Evolutionary conservation across 2,888 invertebrate genomes (phyloP).

Genomic region (Cheilosia vulpina): DNA sequence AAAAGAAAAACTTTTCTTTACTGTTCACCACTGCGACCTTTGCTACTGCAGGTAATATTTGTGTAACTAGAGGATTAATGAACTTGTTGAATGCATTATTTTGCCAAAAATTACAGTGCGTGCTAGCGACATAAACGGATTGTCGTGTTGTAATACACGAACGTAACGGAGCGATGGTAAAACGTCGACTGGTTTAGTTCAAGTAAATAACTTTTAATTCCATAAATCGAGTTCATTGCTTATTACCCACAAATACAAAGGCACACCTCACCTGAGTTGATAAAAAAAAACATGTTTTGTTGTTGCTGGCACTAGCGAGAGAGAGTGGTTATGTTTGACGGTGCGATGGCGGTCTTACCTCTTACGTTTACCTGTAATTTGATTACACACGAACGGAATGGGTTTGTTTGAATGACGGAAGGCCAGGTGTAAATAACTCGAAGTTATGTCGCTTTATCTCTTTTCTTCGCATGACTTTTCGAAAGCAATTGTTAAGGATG

Average conservation of each 20-base stretch:
- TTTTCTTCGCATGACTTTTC: constrained; percentile 55
- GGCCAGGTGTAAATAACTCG: constrained; percentile 64
- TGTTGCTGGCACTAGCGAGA: constrained; percentile 34
- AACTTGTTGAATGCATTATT: constrained; percentile 34
- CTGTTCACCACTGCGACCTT: constrained; percentile 30
- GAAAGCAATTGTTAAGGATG: constrained; percentile 41
- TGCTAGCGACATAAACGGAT: constrained; percentile 48
- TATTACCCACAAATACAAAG: constrained; percentile 63
- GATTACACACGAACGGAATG: constrained; percentile 28
- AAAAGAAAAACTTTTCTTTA: constrained; percentile 13
- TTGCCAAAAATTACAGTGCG: constrained; percentile 10
- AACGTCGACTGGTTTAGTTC: constrained; percentile 71
- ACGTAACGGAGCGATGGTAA: constrained; percentile 72
- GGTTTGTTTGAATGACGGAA: constrained; percentile 57
- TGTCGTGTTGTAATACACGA: constrained; percentile 43
- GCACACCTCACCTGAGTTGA: constrained; percentile 66
- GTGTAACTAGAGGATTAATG: constrained; percentile 19
- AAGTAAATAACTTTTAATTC: constrained; percentile 70
- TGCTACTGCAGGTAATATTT: constrained; percentile 26
- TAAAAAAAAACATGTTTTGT: constrained; percentile 14
- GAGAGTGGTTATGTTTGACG: constrained; percentile 30
- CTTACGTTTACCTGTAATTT: constrained; percentile 63
- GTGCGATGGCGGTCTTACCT: constrained; percentile 42
- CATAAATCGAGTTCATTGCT: constrained; percentile 67
- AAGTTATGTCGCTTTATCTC: constrained; percentile 51